Evolutionary conservation across 2,113 vertebrate genomes (phyloP).

Genomic region (Casuarius casuarius): DNA sequence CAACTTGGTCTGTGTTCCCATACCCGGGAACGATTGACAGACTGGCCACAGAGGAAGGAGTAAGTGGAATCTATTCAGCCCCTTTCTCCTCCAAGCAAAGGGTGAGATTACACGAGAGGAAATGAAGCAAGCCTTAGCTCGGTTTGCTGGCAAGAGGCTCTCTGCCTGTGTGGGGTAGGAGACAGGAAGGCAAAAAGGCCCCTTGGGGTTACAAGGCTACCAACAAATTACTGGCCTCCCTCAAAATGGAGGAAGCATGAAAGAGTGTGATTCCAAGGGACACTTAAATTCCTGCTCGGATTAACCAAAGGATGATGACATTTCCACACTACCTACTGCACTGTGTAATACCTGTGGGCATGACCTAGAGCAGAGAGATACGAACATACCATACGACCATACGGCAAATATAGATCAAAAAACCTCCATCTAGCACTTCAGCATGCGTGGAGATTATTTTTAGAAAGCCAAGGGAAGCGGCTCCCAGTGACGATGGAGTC

Average conservation of each 20-base stretch:
- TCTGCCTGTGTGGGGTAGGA: slow-evolving; percentile 29
- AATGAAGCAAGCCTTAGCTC: slow-evolving; percentile 2
- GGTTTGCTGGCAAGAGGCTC: slow-evolving; percentile 15
- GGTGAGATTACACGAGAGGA: slow-evolving; percentile 45
- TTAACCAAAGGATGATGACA: neutral
- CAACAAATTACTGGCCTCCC: slow-evolving; percentile 34
- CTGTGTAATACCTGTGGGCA: neutral
- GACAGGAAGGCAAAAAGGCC: slow-evolving; percentile 10
- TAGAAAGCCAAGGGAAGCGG: neutral
- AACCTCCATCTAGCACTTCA: neutral
- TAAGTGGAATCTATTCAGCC: neutral
- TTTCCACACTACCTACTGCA: neutral
- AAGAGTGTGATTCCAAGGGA: neutral
- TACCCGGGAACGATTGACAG: neutral
- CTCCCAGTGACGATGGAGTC: neutral
- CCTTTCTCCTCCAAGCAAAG: neutral
- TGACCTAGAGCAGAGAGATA: neutral
- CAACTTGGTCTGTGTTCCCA: neutral
- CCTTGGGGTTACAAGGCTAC: slow-evolving; percentile 44
- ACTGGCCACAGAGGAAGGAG: slow-evolving; percentile 16
- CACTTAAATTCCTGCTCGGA: neutral
- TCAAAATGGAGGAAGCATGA: neutral
- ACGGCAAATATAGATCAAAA: neutral
- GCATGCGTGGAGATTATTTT: neutral
- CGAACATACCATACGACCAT: neutral